These are phyloP conservation scores for Balaeniceps rex DNA, from an alignment of 2,113 vertebrate species.

Conservation along the genomic window DNA sequence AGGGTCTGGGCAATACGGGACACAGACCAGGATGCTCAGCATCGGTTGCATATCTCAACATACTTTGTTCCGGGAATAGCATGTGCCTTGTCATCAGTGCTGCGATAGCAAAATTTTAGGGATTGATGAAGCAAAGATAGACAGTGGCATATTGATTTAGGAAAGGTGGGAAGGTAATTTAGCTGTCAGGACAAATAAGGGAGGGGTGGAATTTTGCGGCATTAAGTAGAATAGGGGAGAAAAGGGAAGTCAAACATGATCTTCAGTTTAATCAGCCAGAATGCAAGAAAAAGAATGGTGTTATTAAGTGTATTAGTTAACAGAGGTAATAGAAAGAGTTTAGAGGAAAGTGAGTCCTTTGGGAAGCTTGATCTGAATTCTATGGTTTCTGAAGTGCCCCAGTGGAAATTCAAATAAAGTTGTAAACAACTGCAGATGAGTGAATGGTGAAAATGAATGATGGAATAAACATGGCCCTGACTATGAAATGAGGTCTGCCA, in stretches of 20 bases:
- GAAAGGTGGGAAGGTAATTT: conserved; percentile 31
- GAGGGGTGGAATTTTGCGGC: background rate
- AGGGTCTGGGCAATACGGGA: fast-evolving
- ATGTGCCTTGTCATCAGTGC: background rate
- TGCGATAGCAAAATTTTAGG: background rate
- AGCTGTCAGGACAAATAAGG: conserved; percentile 29
- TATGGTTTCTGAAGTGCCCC: background rate
- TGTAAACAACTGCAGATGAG: background rate
- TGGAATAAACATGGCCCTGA: background rate
- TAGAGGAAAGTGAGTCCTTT: conserved; percentile 6
- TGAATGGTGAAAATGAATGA: background rate
- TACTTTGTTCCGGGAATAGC: background rate
- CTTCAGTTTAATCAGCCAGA: conserved; percentile 14
- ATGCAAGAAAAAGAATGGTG: background rate
- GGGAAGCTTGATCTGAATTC: background rate
- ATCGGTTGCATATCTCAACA: background rate
- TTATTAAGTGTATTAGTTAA: conserved; percentile 27
- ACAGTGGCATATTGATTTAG: background rate
- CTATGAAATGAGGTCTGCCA: background rate
- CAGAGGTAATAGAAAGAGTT: background rate
- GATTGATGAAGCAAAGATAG: background rate
- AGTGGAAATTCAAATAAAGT: conserved; percentile 13
- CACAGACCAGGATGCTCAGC: background rate
- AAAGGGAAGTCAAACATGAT: conserved; percentile 30
- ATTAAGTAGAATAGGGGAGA: background rate